Percentiles rank a stretch among this genome's conserved stretches.
These are phyloP conservation scores for Drosophila chauvacae DNA, from an alignment of 1,140 invertebrate genomes.

Conservation along the genomic window DNA sequence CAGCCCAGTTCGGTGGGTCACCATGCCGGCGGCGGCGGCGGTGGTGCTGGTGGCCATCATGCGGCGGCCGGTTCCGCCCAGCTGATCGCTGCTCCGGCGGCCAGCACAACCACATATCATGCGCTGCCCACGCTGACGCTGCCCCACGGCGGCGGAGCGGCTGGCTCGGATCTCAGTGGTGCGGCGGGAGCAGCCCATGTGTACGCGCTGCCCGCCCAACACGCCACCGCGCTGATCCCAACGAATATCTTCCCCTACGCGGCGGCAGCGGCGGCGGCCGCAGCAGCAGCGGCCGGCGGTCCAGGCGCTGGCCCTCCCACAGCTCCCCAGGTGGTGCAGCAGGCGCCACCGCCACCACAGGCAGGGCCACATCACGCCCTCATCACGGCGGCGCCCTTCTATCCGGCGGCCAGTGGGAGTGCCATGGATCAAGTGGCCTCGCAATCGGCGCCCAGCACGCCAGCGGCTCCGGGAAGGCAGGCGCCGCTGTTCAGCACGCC, in stretches of 20 bases:
- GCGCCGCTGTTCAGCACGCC: conserved; percentile 81
- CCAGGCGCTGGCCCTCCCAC: conserved; percentile 45
- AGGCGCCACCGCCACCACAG: conserved; percentile 45
- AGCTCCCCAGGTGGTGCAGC: conserved; percentile 48
- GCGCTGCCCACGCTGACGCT: conserved; percentile 79
- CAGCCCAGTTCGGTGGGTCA: conserved; percentile 49
- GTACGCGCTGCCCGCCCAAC: conserved; percentile 78
- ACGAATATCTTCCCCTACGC: conserved; percentile 82
- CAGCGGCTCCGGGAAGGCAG: conserved; percentile 67
- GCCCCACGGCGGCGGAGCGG: conserved; percentile 67
- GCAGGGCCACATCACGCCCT: conserved; percentile 66
- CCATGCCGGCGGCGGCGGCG: conserved; percentile 3
- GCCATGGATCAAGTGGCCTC: conserved; percentile 49
- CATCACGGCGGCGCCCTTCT: conserved; percentile 74
- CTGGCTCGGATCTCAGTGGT: conserved; percentile 71
- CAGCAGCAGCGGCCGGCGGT: conserved; percentile 41
- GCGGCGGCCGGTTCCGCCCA: conserved; percentile 57
- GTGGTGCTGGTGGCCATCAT: conserved; percentile 51
- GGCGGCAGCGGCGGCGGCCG: conserved; percentile 48
- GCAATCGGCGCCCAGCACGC: conserved; percentile 82
- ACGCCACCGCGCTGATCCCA: conserved; percentile 77
- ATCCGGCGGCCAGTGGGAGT: conserved; percentile 52
- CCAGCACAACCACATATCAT: conserved; percentile 79
- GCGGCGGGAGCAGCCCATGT: conserved; percentile 69
- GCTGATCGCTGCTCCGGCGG: conserved; percentile 55